Conservation (phyloP, 1,140 invertebrate species). For the Lepidostoma basale region DNA sequence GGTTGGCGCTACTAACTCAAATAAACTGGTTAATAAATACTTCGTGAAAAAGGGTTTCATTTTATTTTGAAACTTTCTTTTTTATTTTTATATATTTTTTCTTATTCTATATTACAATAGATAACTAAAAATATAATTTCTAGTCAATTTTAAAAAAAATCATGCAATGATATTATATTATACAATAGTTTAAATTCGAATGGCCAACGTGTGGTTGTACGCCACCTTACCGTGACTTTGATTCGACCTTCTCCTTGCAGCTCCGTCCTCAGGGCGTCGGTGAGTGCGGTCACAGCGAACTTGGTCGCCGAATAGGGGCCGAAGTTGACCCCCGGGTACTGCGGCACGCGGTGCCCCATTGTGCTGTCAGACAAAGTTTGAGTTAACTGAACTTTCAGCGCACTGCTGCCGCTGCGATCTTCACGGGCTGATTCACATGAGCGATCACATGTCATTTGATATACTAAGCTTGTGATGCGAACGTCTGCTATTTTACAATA, state of each 20-base stretch:
- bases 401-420: constrained; percentile 61
- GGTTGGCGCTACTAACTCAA: too few relatives aligned
- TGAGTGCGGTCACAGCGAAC: constrained; percentile 66
- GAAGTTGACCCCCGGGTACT: constrained; percentile 45
- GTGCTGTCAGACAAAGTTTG: constrained; percentile 48
- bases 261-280: constrained; percentile 66
- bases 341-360: constrained; percentile 52
- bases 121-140: too few relatives aligned
- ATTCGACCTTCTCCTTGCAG: constrained; percentile 62
- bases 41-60: too few relatives aligned
- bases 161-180: too few relatives aligned
- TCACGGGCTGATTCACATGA: constrained; percentile 61
- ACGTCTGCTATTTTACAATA: too few relatives aligned
- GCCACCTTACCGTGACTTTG: constrained; percentile 61
- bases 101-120: too few relatives aligned
- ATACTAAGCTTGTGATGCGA: not conserved
- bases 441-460: constrained; percentile 41
- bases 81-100: too few relatives aligned
- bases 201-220: too few relatives aligned
- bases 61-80: too few relatives aligned
- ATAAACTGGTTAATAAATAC: too few relatives aligned
- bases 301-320: constrained; percentile 67
- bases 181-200: too few relatives aligned
- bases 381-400: constrained; percentile 50
- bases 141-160: too few relatives aligned